A percentile compares a stretch with the other conserved stretches of the same genome.
Conservation (phyloP, 1,140 invertebrate genomes). For the Brachionus manjavacas region DNA sequence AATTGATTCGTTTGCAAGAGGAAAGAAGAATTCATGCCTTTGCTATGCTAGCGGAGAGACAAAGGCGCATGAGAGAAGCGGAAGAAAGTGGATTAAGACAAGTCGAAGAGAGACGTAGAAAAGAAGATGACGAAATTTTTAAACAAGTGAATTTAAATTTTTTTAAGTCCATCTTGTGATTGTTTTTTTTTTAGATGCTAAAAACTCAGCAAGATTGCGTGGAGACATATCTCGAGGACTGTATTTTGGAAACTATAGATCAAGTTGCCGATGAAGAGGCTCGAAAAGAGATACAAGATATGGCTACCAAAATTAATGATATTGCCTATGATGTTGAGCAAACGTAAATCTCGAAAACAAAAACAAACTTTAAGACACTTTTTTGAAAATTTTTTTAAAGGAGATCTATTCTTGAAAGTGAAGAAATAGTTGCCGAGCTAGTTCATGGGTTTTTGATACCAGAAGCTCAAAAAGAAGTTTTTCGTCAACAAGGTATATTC, state of each 20-base stretch:
- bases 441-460: conserved; percentile 65
- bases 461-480: conserved; percentile 59
- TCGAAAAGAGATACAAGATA: conserved; percentile 58
- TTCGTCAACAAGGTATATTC: conserved; percentile 52
- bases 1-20: conserved; percentile 67
- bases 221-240: conserved; percentile 64
- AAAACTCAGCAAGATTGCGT: conserved; percentile 63
- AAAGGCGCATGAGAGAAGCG: conserved; percentile 66
- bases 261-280: conserved; percentile 62
- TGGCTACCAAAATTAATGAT: conserved; percentile 64
- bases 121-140: conserved; percentile 72
- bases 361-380: neutral
- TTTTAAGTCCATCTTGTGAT: neutral
- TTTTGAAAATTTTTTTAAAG: neutral
- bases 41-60: conserved; percentile 65
- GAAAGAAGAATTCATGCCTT: conserved; percentile 69
- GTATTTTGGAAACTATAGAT: conserved; percentile 64
- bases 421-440: conserved; percentile 64
- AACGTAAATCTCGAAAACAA: conserved; percentile 46
- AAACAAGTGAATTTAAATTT: conserved; percentile 62
- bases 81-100: conserved; percentile 68
- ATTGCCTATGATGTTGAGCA: conserved; percentile 57
- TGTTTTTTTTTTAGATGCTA: conserved; percentile 54
- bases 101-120: conserved; percentile 64
- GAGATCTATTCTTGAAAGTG: conserved; percentile 51